A percentile compares a stretch with the other conserved stretches of the same genome.
phyloP scores from a whole-genome alignment of 2,888 invertebrate genomes.

The Xanthia togata region DNA sequence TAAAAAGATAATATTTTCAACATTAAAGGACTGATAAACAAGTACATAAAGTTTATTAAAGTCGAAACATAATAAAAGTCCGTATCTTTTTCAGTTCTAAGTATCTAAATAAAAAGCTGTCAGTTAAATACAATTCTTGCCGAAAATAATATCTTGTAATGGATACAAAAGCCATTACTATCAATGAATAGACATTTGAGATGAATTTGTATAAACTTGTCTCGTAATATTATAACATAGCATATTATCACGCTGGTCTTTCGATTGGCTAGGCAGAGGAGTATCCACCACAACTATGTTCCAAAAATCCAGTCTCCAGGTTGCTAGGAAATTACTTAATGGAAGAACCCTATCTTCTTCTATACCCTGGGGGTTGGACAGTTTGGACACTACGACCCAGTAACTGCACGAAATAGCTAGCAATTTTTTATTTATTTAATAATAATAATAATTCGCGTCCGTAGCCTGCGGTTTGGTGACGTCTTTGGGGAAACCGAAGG shows the following conservation, averaged over 20 bases:
- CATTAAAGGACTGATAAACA: not conserved
- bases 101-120: constrained; percentile 34
- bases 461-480: no score
- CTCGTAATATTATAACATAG: not conserved
- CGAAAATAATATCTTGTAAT: constrained; percentile 34
- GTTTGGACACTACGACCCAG: not conserved
- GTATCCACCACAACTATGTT: not conserved
- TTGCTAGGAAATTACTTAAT: not conserved
- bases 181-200: constrained; percentile 25
- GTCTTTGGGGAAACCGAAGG: no score
- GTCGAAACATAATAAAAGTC: constrained; percentile 14
- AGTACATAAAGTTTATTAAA: constrained; percentile 14
- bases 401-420: not conserved
- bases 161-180: constrained; percentile 34
- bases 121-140: constrained; percentile 27
- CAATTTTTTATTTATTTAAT: no score
- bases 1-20: not conserved
- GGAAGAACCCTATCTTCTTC: not conserved
- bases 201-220: constrained; percentile 9
- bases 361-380: not conserved
- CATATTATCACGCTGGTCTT: no score
- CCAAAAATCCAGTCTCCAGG: not conserved
- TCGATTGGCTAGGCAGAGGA: not conserved
- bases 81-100: constrained; percentile 10
- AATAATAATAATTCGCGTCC: no score